Percentiles rank a stretch among this genome's conserved stretches.
Conservation (phyloP, 2,797 vertebrate genomes). For the Anguilla pacifica region DNA sequence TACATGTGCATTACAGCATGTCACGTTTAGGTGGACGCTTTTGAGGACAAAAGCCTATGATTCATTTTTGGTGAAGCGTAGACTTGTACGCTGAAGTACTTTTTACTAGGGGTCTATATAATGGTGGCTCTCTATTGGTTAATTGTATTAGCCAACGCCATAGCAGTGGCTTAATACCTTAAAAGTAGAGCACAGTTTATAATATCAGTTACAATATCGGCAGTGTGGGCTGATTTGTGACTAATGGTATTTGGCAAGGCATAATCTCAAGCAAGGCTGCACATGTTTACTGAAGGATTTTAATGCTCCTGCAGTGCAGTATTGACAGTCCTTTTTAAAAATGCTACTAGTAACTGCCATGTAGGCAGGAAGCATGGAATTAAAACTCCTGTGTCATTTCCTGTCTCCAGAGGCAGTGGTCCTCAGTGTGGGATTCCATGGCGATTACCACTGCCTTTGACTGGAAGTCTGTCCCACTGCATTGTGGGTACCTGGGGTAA, state of each 20-base stretch:
- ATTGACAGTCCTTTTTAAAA: not conserved
- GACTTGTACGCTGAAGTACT: not conserved
- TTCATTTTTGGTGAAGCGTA: not conserved
- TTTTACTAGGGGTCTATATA: not conserved
- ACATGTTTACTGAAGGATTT: not conserved
- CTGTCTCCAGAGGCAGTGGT: not conserved
- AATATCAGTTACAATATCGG: not conserved
- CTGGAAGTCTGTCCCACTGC: not conserved
- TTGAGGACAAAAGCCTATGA: not conserved
- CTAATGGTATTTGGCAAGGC: not conserved
- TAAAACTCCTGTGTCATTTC: constrained; percentile 12
- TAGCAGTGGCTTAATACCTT: not conserved
- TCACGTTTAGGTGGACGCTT: not conserved
- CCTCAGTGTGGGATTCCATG: constrained; percentile 6
- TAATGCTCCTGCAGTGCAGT: not conserved
- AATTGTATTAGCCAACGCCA: not conserved
- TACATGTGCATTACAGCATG: not conserved
- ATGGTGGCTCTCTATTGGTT: not conserved
- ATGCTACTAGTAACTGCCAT: not conserved
- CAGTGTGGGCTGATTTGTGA: not conserved
- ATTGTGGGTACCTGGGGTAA: not conserved
- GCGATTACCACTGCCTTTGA: constrained; percentile 17
- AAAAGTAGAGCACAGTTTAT: not conserved
- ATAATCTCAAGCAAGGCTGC: not conserved
- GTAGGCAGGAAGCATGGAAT: not conserved